Base-by-base conservation (phyloP, 2,888 invertebrate genomes). In the Cephus nigrinus region DNA sequence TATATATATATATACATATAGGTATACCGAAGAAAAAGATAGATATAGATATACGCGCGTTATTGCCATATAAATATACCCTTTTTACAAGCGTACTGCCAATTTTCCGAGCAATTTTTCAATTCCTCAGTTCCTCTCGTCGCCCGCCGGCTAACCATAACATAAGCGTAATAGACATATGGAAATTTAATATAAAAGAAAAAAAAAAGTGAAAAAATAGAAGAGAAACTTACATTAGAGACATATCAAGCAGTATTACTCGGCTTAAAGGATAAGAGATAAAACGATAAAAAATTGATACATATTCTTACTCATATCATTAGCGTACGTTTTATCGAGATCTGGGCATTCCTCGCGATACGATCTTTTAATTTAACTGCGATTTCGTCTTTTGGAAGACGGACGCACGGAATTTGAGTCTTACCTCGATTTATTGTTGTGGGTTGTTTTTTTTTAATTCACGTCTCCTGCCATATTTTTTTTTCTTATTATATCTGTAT, bases 181-280 rank as follows among this genome's bases (percentile, higher is more conserved):
- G 78, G 82, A 79, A 81, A 79, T 77, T 75, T 79, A 80, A 71
- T 71, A 71, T 71, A 71, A 71, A 78, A 72, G 76, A 72, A 78
- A 35, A 78, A 72, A 31, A 31, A 31, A 31, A 40, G 12, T 0
- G 35, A 35, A 78, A n/a, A 71, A 79, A 80, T 76, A 79, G 79
- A 80, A 74, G 80, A 80, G 69, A 72, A 72, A 84, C 87, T 85
- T 88, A 89, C 86, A 84, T 88, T 89, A 90, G 88, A 88, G 84
- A 90, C 91, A 91, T 91, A 91, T 91, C 91, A 90, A 90, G 86
- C 90, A 90, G 91, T 91, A 90, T 91, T 90, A 91, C 86, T 88
- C 90, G 83, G 86, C 88, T 89, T 83, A 85, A 86, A 81, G 75
- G 79, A 78, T 86, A 86, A 85, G 84, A 80, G 79, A 76, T 33